Conservation (phyloP, 2,113 vertebrate genomes). For the Ploceus nigricollis region DNA sequence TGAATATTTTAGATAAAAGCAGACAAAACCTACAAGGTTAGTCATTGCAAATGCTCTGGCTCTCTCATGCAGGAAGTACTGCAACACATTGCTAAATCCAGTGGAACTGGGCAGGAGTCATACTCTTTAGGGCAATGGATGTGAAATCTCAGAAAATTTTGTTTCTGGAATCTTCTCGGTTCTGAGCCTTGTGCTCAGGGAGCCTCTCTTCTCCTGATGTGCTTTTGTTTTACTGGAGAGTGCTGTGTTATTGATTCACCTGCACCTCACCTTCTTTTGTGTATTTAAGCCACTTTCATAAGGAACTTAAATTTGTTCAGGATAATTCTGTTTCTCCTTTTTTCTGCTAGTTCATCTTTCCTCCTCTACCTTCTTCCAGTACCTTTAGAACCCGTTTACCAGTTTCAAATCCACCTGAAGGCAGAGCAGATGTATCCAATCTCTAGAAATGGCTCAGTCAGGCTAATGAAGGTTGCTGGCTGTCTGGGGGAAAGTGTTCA, state of each 20-base stretch:
- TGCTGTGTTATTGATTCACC: not conserved
- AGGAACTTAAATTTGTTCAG: not conserved
- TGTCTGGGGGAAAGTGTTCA: not conserved
- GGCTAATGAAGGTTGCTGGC: fast-evolving
- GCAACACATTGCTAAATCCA: not conserved
- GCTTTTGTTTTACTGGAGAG: not conserved
- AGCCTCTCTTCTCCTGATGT: not conserved
- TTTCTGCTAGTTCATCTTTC: not conserved
- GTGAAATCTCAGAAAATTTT: not conserved
- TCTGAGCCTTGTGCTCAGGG: not conserved
- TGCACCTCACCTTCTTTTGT: not conserved
- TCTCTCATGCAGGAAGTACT: not conserved
- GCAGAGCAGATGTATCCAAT: not conserved
- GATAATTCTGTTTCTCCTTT: not conserved
- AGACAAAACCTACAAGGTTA: not conserved
- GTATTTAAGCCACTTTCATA: not conserved
- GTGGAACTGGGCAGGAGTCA: not conserved
- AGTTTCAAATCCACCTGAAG: not conserved
- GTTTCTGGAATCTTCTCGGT: not conserved
- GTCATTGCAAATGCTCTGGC: not conserved
- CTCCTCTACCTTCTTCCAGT: not conserved
- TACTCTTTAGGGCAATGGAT: not conserved
- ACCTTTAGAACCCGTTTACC: not conserved
- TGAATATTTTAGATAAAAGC: not conserved
- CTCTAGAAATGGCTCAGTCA: not conserved